Percentiles rank a stretch among this genome's conserved stretches.
phyloP scores from a whole-genome alignment of 2,888 invertebrate species.

The Isotomurus palustris region DNA sequence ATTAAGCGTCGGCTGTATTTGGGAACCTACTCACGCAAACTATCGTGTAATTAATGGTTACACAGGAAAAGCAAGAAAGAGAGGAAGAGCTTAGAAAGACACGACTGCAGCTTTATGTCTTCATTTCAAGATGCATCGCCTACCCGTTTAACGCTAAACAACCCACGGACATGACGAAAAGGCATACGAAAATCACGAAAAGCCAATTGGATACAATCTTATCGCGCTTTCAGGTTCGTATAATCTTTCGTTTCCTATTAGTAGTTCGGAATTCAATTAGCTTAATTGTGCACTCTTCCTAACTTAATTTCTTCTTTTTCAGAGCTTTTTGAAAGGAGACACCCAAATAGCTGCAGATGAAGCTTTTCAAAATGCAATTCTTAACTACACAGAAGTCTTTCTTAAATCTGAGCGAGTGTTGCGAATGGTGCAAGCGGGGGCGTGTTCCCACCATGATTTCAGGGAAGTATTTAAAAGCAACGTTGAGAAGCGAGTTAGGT shows the following conservation, averaged over 20 bases:
- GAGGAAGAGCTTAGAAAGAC: conserved; percentile 95
- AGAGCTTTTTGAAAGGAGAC: conserved; percentile 94
- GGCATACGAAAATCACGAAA: conserved; percentile 93
- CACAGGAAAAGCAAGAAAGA: conserved; percentile 83
- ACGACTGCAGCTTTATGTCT: conserved; percentile 93
- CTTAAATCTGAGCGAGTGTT: conserved; percentile 92
- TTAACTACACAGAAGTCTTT: conserved; percentile 92
- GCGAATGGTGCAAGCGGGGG: conserved; percentile 96
- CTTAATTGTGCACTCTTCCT: neutral
- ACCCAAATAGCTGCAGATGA: conserved; percentile 97
- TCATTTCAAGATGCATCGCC: conserved; percentile 93
- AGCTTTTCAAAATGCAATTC: conserved; percentile 98
- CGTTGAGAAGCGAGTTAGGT: conserved; percentile 96
- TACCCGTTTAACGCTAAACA: conserved; percentile 99
- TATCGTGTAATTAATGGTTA: conserved; percentile 12
- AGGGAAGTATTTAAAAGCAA: conserved; percentile 97
- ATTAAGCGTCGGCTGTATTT: neutral
- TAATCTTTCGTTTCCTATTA: no score
- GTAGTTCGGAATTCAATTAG: neutral
- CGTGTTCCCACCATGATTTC: conserved; percentile 97
- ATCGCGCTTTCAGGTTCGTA: conserved; percentile 80
- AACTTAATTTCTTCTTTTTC: no score
- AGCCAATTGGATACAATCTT: conserved; percentile 92
- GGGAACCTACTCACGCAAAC: no score
- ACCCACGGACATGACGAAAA: conserved; percentile 93